Evolutionary conservation across 2,888 invertebrate genomes (phyloP).

Genomic region (Nipponacmea schrenckii): DNA sequence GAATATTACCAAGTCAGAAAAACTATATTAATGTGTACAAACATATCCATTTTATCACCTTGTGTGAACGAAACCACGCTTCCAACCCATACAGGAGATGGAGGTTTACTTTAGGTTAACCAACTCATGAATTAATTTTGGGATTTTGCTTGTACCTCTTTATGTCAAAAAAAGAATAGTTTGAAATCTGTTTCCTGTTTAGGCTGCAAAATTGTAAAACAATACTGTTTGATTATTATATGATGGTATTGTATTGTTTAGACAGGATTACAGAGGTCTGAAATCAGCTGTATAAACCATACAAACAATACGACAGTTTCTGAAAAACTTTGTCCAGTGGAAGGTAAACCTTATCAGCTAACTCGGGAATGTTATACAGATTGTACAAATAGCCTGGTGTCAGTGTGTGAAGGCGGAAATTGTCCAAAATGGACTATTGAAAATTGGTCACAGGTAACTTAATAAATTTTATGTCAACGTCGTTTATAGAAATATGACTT

Average conservation of each 20-base stretch:
- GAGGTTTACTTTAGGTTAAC: too few relatives aligned
- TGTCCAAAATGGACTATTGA: slow-evolving; percentile 7
- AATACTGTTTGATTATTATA: neutral
- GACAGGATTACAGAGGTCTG: slow-evolving; percentile 21
- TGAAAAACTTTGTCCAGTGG: neutral
- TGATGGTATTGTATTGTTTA: slow-evolving; percentile 10
- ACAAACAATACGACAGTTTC: neutral
- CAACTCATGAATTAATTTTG: too few relatives aligned
- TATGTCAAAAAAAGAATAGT: too few relatives aligned
- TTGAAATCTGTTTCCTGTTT: too few relatives aligned
- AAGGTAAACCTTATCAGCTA: neutral
- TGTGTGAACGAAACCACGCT: too few relatives aligned
- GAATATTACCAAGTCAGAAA: too few relatives aligned
- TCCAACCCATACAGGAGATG: too few relatives aligned
- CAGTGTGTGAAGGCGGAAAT: neutral
- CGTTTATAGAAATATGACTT: neutral
- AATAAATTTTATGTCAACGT: neutral
- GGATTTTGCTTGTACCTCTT: too few relatives aligned
- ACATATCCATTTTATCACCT: too few relatives aligned
- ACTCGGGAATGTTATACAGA: slow-evolving; percentile 1
- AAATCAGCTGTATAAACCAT: slow-evolving; percentile 3
- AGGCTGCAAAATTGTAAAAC: neutral
- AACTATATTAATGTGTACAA: too few relatives aligned
- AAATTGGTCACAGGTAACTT: slow-evolving; percentile 17
- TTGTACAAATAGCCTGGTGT: neutral